Conservation (phyloP, 2,888 invertebrate species). For the Tanypteryx hageni region DNA sequence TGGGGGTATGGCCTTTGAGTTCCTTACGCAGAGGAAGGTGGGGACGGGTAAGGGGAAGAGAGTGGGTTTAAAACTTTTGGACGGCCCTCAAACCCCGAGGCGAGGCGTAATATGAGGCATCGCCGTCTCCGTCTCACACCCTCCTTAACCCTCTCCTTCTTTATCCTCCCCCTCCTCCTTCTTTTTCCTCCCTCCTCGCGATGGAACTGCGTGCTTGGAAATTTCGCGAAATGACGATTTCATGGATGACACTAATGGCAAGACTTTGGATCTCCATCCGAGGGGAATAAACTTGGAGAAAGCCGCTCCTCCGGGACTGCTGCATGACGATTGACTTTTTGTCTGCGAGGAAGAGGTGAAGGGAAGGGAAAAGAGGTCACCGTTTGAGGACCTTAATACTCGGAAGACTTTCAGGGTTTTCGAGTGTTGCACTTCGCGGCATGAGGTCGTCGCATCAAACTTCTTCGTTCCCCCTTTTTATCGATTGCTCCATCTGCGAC, state of each 20-base stretch:
- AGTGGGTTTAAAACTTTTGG: conserved; percentile 1
- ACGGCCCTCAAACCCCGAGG: conserved; percentile 9
- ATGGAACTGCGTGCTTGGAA: conserved; percentile 14
- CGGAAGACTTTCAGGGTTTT: not conserved
- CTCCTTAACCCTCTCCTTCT: no score
- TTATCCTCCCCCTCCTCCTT: not conserved
- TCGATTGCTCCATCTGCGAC: no score
- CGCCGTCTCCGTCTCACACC: not conserved
- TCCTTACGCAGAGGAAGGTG: not conserved
- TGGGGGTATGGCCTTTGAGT: conserved; percentile 9
- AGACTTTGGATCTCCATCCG: conserved; percentile 28
- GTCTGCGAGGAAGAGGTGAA: not conserved
- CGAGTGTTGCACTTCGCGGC: conserved; percentile 9
- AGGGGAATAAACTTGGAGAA: conserved; percentile 30
- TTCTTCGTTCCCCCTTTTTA: not conserved
- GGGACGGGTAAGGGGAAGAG: not conserved
- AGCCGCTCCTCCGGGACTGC: not conserved
- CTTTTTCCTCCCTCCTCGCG: not conserved
- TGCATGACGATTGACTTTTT: conserved; percentile 29
- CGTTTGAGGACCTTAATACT: not conserved
- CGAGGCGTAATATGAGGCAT: conserved; percentile 18
- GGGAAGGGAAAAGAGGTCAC: not conserved
- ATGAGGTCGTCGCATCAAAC: not conserved
- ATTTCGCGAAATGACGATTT: conserved; percentile 23
- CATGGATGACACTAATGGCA: conserved; percentile 22